phyloP scores from a whole-genome alignment of 1,140 invertebrate species.

The Scaptomyza hsui region DNA sequence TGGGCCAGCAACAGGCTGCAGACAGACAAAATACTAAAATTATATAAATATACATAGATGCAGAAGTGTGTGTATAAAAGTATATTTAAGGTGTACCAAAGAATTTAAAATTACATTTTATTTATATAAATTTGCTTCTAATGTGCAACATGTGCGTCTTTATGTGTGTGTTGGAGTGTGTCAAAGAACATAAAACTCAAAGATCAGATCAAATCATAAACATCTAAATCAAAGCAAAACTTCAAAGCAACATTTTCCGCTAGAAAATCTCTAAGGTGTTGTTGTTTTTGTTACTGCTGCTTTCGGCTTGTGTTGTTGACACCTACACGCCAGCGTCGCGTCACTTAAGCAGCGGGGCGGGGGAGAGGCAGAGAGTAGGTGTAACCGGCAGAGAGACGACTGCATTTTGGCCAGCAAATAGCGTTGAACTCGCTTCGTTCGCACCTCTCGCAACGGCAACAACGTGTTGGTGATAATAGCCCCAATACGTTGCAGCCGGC shows the following conservation, averaged over 20 bases:
- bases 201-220: constrained; percentile 40
- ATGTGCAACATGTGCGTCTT: constrained; percentile 42
- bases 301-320: constrained; percentile 60
- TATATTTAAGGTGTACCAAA: constrained; percentile 33
- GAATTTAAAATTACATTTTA: constrained; percentile 48
- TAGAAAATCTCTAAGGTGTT: constrained; percentile 39
- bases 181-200: constrained; percentile 39
- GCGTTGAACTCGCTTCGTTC: constrained; percentile 60
- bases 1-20: constrained; percentile 30
- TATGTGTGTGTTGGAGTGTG: constrained; percentile 27
- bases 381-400: constrained; percentile 18
- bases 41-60: constrained; percentile 35
- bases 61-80: constrained; percentile 8
- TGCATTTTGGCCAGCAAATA: constrained; percentile 55
- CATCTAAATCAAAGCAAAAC: constrained; percentile 60
- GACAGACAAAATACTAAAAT: constrained; percentile 10
- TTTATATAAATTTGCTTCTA: constrained; percentile 39
- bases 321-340: constrained; percentile 61
- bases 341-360: constrained; percentile 7
- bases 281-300: constrained; percentile 18
- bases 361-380: background rate
- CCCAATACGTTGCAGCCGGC: constrained; percentile 26
- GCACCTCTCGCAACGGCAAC: constrained; percentile 58
- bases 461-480: constrained; percentile 56
- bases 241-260: constrained; percentile 69